phyloP scores from a whole-genome alignment of 2,888 invertebrate genomes.

The Athalia rosae region DNA sequence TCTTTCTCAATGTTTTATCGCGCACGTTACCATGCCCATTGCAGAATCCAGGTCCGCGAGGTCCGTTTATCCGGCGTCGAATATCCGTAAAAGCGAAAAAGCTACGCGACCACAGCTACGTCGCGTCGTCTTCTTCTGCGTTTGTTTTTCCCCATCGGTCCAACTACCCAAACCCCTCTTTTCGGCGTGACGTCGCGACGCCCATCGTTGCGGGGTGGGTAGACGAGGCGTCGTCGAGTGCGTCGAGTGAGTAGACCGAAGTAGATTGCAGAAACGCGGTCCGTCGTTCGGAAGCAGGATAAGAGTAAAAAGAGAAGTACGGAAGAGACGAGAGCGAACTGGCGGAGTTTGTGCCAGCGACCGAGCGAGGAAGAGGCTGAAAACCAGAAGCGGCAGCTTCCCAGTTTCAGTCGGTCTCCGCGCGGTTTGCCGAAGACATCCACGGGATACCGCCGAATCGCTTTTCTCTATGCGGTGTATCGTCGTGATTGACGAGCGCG shows the following conservation, averaged over 20 bases:
- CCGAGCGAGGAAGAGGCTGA: neutral
- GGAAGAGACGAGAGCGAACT: slow-evolving; percentile 19
- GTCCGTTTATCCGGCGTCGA: no score
- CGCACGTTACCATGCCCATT: no score
- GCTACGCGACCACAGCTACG: no score
- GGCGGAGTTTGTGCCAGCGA: slow-evolving; percentile 8
- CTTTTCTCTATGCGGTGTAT: neutral
- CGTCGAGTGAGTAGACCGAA: neutral
- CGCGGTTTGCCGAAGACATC: slow-evolving; percentile 26
- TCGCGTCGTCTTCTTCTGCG: no score
- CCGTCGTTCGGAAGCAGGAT: neutral
- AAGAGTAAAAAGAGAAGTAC: slow-evolving; percentile 1
- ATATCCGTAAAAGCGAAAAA: no score
- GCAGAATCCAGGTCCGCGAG: no score
- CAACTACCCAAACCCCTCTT: no score
- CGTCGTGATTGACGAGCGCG: neutral
- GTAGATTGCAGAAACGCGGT: neutral
- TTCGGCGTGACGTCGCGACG: no score
- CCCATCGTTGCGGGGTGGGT: no score
- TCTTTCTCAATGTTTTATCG: no score
- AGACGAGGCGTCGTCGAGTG: no score
- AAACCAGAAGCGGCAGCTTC: slow-evolving; percentile 4
- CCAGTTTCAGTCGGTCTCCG: slow-evolving; percentile 40
- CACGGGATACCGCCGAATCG: slow-evolving; percentile 10
- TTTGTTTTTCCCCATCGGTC: no score